These are phyloP conservation scores for Crypturellus undulatus DNA, from an alignment of 2,113 vertebrate genomes.

Conservation along the genomic window DNA sequence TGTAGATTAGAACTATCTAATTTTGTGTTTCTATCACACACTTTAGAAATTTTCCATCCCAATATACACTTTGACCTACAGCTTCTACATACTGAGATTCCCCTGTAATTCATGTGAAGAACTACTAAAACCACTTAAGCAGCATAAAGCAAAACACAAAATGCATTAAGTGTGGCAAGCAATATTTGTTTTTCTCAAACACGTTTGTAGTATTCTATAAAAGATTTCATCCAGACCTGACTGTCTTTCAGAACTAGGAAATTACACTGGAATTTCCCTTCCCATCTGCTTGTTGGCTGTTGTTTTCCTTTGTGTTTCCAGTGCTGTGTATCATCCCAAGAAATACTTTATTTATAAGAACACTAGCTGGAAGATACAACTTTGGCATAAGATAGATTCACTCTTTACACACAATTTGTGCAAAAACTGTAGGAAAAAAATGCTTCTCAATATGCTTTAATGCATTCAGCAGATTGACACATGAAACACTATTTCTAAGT, in stretches of 20 bases:
- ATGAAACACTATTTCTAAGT: not conserved
- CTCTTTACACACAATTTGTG: not conserved
- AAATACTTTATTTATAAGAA: not conserved
- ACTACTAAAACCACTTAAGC: not conserved
- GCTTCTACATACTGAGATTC: not conserved
- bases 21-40: not conserved
- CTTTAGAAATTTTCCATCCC: conserved; percentile 1
- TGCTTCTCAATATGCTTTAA: not conserved
- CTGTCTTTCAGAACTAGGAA: not conserved
- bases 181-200: not conserved
- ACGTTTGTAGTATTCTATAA: not conserved
- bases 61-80: not conserved
- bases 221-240: not conserved
- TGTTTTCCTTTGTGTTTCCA: not conserved
- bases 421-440: not conserved
- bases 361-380: not conserved
- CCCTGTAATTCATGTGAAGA: not conserved
- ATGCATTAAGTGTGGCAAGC: not conserved
- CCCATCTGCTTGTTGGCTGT: not conserved
- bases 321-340: not conserved
- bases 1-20: not conserved
- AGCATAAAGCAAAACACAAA: not conserved
- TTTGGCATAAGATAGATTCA: not conserved
- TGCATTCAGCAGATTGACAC: not conserved
- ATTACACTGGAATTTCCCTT: not conserved